These are phyloP conservation scores for Equus przewalskii DNA, from an alignment of 2,113 vertebrate species.

Conservation along the genomic window DNA sequence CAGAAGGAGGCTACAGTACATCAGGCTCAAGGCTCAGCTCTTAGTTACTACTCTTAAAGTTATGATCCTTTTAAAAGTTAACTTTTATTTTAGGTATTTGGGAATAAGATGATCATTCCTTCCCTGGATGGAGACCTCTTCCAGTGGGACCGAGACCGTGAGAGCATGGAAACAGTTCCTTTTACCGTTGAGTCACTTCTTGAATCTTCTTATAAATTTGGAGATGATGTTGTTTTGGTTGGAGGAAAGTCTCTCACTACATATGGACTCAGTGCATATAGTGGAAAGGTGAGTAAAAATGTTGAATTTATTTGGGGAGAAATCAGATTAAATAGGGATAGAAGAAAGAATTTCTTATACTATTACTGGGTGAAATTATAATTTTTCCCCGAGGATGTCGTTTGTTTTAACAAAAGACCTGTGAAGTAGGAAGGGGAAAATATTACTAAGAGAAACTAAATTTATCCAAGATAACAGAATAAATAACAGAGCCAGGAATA, in stretches of 20 bases:
- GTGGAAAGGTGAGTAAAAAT: conserved; percentile 93
- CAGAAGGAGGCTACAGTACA: background rate
- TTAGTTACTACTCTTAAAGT: background rate
- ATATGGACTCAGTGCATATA: conserved; percentile 95
- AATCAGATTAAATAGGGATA: background rate
- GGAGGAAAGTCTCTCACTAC: conserved; percentile 97
- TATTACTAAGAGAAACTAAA: conserved; percentile 5
- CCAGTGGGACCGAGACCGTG: conserved; percentile 97
- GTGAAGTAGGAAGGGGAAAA: background rate
- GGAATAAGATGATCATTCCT: conserved; percentile 98
- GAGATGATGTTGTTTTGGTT: conserved; percentile 97
- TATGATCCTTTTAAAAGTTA: background rate
- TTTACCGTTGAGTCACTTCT: conserved; percentile 98
- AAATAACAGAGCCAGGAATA: background rate
- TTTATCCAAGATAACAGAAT: conserved; percentile 27
- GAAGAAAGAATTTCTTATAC: background rate
- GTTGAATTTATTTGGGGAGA: background rate
- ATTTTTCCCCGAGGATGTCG: background rate
- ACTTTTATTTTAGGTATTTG: conserved; percentile 92
- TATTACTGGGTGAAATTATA: background rate
- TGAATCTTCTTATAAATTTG: conserved; percentile 97
- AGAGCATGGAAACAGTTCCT: conserved; percentile 98
- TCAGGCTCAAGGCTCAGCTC: background rate
- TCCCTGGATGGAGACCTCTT: conserved; percentile 98
- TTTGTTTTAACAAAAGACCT: conserved; percentile 41